Evolutionary conservation across 2,113 vertebrate genomes (phyloP).

Genomic region (Albula glossodonta): DNA sequence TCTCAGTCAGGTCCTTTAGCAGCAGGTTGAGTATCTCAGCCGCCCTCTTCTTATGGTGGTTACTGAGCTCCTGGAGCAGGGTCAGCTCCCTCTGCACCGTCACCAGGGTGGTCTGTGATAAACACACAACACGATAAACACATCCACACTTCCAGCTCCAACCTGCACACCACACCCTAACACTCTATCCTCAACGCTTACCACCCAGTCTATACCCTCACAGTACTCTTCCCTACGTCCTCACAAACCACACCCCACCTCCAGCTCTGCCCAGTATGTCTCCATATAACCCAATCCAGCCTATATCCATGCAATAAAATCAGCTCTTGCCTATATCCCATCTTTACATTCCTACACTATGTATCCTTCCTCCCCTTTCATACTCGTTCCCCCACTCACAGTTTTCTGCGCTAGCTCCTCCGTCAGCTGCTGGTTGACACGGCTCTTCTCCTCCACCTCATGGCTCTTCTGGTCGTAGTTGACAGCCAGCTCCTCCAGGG

Average conservation of each 20-base stretch:
- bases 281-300: background rate
- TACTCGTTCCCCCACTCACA: conserved; percentile 45
- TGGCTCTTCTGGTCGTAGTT: conserved; percentile 94
- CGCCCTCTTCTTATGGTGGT: conserved; percentile 86
- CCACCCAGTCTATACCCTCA: background rate
- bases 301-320: background rate
- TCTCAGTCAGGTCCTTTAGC: conserved; percentile 84
- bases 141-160: background rate
- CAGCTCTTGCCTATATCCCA: background rate
- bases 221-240: conserved; percentile 51
- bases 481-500: conserved; percentile 90
- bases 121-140: background rate
- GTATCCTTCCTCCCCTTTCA: background rate
- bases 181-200: background rate
- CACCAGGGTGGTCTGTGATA: conserved; percentile 70
- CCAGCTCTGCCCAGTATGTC: background rate
- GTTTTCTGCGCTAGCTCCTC: conserved; percentile 88
- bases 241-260: background rate
- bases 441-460: conserved; percentile 81
- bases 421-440: conserved; percentile 76
- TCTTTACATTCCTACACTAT: background rate
- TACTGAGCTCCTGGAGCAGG: conserved; percentile 85
- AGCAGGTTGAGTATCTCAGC: conserved; percentile 84
- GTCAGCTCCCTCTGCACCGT: conserved; percentile 78
- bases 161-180: background rate